These are phyloP conservation scores for Piaya cayana DNA, from an alignment of 2,113 vertebrate species.

Conservation along the genomic window DNA sequence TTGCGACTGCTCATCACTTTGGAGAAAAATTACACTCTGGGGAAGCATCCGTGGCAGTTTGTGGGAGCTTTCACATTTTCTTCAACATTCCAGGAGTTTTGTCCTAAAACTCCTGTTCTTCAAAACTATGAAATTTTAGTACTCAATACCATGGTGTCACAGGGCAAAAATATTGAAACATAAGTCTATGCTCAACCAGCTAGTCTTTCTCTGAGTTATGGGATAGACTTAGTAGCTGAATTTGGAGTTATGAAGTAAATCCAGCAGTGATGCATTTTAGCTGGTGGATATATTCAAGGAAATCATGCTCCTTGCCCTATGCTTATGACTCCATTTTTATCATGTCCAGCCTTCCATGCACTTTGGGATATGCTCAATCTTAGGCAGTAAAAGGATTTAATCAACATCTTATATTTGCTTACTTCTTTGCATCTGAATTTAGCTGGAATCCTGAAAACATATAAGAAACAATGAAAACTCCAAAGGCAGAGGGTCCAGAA, in stretches of 20 bases:
- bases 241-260: neutral
- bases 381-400: neutral
- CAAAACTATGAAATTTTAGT: neutral
- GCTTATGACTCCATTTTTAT: neutral
- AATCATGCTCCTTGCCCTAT: neutral
- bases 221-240: neutral
- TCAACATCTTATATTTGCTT: neutral
- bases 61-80: neutral
- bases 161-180: neutral
- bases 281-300: neutral
- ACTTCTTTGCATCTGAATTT: neutral
- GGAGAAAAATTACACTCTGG: neutral
- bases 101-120: neutral
- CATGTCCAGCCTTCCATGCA: neutral
- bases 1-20: neutral
- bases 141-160: neutral
- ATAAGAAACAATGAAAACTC: neutral
- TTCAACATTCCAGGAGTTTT: neutral
- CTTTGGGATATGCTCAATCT: neutral
- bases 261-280: neutral
- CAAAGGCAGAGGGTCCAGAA: neutral
- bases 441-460: neutral
- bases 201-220: neutral
- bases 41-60: neutral
- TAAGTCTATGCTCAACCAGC: neutral